phyloP scores from a whole-genome alignment of 2,888 invertebrate species.

The Nyleta sp. region DNA sequence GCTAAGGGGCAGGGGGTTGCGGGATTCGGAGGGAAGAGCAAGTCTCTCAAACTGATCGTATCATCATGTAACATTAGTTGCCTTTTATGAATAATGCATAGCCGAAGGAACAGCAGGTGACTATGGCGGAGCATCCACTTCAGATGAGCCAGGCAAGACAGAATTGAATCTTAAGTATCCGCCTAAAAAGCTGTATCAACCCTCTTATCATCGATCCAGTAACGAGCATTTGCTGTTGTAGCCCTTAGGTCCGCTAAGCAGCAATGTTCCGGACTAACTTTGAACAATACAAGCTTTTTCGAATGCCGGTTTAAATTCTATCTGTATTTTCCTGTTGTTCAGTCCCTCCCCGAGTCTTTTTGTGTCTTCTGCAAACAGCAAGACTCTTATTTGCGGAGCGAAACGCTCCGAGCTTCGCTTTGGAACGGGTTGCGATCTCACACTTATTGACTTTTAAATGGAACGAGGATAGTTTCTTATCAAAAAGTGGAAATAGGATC shows the following conservation, averaged over 20 bases:
- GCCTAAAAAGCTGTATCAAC: conserved; percentile 75
- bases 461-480: too few species aligned
- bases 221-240: conserved; percentile 69
- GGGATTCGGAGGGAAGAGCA: conserved; percentile 48
- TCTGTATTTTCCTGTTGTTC: conserved; percentile 55
- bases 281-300: conserved; percentile 53
- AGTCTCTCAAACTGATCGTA: conserved; percentile 54
- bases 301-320: conserved; percentile 41
- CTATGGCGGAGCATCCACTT: conserved; percentile 79
- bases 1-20: neutral
- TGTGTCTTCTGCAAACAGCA: conserved; percentile 30
- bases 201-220: conserved; percentile 72
- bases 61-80: conserved; percentile 72
- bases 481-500: too few species aligned
- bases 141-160: conserved; percentile 81
- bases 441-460: too few species aligned
- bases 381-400: neutral
- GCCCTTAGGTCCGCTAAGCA: conserved; percentile 53
- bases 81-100: conserved; percentile 81
- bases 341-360: conserved; percentile 27
- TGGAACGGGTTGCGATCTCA: too few species aligned
- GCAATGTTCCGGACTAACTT: conserved; percentile 44
- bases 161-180: conserved; percentile 80
- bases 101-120: conserved; percentile 79
- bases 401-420: too few species aligned